Evolutionary conservation across 1,140 invertebrate genomes (phyloP).

Genomic region (Zaprionus camerounensis): DNA sequence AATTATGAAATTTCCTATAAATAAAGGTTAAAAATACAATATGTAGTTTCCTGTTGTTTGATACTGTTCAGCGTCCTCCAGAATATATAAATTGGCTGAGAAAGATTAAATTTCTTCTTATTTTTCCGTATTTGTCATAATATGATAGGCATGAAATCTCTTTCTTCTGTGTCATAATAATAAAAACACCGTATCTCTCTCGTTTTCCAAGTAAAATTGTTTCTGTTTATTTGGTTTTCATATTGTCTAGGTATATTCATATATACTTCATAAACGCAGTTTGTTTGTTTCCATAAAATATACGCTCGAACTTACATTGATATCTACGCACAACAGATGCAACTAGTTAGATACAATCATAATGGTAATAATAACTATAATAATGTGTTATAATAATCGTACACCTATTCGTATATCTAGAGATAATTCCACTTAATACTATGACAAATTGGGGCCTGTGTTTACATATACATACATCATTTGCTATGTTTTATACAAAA

Average conservation of each 20-base stretch:
- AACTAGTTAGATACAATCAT: constrained; percentile 56
- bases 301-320: constrained; percentile 72
- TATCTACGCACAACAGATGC: constrained; percentile 73
- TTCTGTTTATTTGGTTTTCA: constrained; percentile 62
- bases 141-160: too few species aligned
- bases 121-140: too few species aligned
- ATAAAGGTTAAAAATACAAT: neutral
- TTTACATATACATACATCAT: constrained; percentile 31
- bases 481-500: constrained; percentile 78
- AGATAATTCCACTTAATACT: constrained; percentile 54
- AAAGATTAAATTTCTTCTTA: too few species aligned
- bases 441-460: constrained; percentile 65
- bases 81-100: too few species aligned
- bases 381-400: constrained; percentile 26
- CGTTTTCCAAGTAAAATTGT: constrained; percentile 45
- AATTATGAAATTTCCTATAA: neutral
- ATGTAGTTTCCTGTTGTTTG: neutral
- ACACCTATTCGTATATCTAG: constrained; percentile 34
- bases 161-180: neutral
- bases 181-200: neutral
- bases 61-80: too few species aligned
- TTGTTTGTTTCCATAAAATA: constrained; percentile 66
- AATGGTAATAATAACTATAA: constrained; percentile 42
- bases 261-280: constrained; percentile 46
- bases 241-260: constrained; percentile 63